Base-by-base conservation (phyloP, 1,140 invertebrate genomes). In the Drosophila nasuta region DNA sequence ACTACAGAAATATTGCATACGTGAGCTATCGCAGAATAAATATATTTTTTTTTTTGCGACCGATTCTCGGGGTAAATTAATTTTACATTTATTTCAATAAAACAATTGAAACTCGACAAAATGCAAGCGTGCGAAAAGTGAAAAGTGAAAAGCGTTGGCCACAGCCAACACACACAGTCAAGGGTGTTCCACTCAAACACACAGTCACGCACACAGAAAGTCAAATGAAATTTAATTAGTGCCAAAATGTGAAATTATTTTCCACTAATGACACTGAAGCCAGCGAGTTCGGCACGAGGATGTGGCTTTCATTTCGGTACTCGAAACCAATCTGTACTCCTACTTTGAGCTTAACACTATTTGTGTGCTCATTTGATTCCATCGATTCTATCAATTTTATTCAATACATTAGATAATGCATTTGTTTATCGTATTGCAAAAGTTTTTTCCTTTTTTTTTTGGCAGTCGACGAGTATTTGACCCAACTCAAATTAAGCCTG, bases 211-310 rank as follows among this genome's bases (percentile, higher is more conserved):
- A 6, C 25, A 49, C 11, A 69, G 63, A 70, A 76, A 79, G 62
- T 67, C 72, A 67, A 77, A 88, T 88, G 68, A 88, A 87, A 82
- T 82, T 87, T 88, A 87, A 87, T 87, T 87, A 87, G 68, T 88
- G 77, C 71, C 67, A 77, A 85, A 85, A 87, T 87, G 82, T 73
- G 68, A 63, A 87, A 70, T 77, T 73, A 68, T 86, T 68, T 86
- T 70, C 56, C 83, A 69, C 82, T 86, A 86, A 82, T 85, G 75
- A 81, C 78, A 81, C 60, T 75, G 81, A 77, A 77, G 58, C 73
- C 65, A 75, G 28, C 51, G n/a, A 48, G n/a, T 17, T n/a, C 28
- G 4, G 51, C 5, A 2, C 2, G 51, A 17, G 43, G 17, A 13
- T 6, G 48, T 60, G 58, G 35, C 51, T 69, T 25, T 6, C 43